phyloP scores from a whole-genome alignment of 2,113 vertebrate species.

The Rhinogobius similis region DNA sequence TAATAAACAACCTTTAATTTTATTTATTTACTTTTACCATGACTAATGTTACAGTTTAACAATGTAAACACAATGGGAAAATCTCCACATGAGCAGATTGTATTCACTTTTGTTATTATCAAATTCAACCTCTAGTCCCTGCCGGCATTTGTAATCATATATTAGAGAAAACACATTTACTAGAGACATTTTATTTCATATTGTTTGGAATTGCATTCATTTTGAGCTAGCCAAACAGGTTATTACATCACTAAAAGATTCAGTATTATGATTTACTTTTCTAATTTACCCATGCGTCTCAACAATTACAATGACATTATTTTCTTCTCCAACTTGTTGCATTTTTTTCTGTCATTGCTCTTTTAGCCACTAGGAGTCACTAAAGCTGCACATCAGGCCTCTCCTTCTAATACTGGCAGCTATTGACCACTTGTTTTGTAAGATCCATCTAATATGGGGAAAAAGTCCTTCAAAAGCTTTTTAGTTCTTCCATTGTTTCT shows the following conservation, averaged over 20 bases:
- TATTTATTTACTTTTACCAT: not conserved
- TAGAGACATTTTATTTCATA: not conserved
- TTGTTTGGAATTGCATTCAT: not conserved
- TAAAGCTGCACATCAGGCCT: constrained; percentile 20
- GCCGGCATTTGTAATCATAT: no score
- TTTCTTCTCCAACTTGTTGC: constrained; percentile 22
- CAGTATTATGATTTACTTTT: no score
- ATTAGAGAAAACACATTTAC: not conserved
- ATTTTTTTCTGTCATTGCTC: not conserved
- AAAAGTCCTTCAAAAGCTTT: not conserved
- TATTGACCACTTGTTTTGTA: not conserved
- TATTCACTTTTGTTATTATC: not conserved
- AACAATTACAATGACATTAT: not conserved
- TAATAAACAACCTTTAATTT: no score
- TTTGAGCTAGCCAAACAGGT: not conserved
- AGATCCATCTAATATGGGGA: not conserved
- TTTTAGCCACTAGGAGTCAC: constrained; percentile 38
- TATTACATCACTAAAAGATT: no score
- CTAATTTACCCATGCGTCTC: no score
- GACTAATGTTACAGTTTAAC: no score
- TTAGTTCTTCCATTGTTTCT: not conserved
- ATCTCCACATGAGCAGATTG: no score
- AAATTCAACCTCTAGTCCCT: not conserved
- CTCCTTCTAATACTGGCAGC: not conserved
- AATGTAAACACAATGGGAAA: not conserved